Base-by-base conservation (phyloP, 30 jellyfish, hydroid and myxozoan genomes). In the Cassiopea andromeda region DNA sequence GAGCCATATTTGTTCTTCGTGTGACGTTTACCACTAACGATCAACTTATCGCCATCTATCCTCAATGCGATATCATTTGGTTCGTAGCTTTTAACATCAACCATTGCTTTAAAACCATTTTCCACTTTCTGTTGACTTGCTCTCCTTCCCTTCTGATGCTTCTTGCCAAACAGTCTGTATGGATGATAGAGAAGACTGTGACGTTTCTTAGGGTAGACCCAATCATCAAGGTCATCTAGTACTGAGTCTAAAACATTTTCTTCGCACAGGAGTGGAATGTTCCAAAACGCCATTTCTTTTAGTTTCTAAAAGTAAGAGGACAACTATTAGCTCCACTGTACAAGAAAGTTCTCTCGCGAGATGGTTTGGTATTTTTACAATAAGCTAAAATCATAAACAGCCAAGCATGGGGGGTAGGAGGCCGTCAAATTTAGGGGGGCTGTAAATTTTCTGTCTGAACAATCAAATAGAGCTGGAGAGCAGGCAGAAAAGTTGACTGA, bases 11-110 rank as follows among this genome's bases (percentile, higher is more conserved):
- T 97, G 4, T 54, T 72, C 68, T 92, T 89, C 45, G 69, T 66
- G 83, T 78, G 93, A 87, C 81, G 98, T 76, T 87, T 92, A 10
- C 98, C 98, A 10, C 80, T 54, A 15, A 92, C 93, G 18, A 45
- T 48, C 15, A 90, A 85, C n/a, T 69, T 60, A 72, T 84, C 49
- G 1, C 94, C 97, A 16, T 75, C 84, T 38, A 75, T 72, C 46
- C 48, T 88, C 44, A 75, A 1, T 1, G 27, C 7, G 61, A 75
- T 75, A 0, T 75, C 84, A 75, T 75, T 44, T 44, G 84, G 84
- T 46, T 18, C 48, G 84, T 43, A 75, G 46, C 17, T 17, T 15
- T n/a, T 5, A 18, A 46, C 69, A 44, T 46, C 69, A 1, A 75
- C 14, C 7, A 14, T 2, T 1, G 48, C 48, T 44, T 48, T 46